A percentile compares a stretch with the other conserved stretches of the same genome.
Conservation (phyloP, 2,797 vertebrate genomes). For the Acestrorhynchus altus region DNA sequence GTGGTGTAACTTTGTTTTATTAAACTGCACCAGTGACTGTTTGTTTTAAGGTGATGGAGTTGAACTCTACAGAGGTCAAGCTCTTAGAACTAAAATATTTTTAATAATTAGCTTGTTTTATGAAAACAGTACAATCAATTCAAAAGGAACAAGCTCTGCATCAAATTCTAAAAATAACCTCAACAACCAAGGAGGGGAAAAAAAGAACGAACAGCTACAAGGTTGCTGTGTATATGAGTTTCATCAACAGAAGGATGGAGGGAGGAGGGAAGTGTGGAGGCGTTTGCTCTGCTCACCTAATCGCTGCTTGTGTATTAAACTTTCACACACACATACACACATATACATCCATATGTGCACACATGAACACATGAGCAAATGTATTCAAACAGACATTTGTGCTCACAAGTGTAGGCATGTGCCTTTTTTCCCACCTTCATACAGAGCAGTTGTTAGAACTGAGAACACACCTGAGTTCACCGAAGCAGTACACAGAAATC, state of each 20-base stretch:
- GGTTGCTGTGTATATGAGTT: slow-evolving; percentile 46
- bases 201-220: slow-evolving; percentile 55
- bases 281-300: slow-evolving; percentile 39
- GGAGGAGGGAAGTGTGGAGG: slow-evolving; percentile 48
- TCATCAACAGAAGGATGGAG: slow-evolving; percentile 39
- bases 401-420: too few relatives aligned
- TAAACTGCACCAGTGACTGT: neutral
- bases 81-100: slow-evolving; percentile 15
- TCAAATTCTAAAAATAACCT: slow-evolving; percentile 59
- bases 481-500: too few relatives aligned
- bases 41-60: slow-evolving; percentile 4
- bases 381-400: neutral
- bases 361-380: neutral
- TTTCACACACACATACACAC: neutral
- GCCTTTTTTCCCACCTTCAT: slow-evolving; percentile 12
- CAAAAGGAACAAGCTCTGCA: slow-evolving; percentile 25
- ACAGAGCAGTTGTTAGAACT: too few relatives aligned
- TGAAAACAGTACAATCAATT: slow-evolving; percentile 26
- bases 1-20: neutral
- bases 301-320: slow-evolving; percentile 28
- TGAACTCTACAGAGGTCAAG: neutral
- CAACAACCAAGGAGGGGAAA: slow-evolving; percentile 17
- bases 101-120: slow-evolving; percentile 30
- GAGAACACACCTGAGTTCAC: too few relatives aligned
- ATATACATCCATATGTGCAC: neutral